phyloP scores from a whole-genome alignment of 2,888 invertebrate genomes.

The Tipula confusa region DNA sequence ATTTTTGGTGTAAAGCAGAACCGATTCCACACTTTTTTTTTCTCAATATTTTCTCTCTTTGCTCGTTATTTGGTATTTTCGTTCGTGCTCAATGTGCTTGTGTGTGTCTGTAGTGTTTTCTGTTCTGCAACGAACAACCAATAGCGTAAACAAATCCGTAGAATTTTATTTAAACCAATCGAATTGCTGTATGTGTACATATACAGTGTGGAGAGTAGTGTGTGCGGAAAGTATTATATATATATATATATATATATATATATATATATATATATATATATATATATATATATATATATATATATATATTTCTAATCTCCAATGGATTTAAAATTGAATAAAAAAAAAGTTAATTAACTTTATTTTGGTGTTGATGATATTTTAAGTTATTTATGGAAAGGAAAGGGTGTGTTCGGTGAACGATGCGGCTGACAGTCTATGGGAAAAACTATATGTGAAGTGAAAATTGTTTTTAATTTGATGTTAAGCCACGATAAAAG shows the following conservation, averaged over 20 bases:
- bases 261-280: too few relatives aligned
- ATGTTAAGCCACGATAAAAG: background rate
- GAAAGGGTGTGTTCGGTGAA: background rate
- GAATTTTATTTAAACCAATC: conserved; percentile 12
- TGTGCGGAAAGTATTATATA: background rate
- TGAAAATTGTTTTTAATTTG: background rate
- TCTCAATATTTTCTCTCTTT: background rate
- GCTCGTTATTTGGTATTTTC: background rate
- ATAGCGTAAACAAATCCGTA: conserved; percentile 25
- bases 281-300: background rate
- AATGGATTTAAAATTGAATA: conserved; percentile 3
- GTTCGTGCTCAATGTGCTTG: background rate
- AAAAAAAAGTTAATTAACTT: background rate
- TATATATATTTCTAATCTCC: background rate
- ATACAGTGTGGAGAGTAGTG: background rate
- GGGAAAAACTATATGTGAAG: background rate
- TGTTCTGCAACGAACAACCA: conserved; percentile 3
- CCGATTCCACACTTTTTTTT: background rate
- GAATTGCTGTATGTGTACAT: background rate
- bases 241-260: background rate
- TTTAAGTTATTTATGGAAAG: too few relatives aligned
- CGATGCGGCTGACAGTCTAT: background rate
- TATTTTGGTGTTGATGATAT: background rate
- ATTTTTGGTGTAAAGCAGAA: too few relatives aligned
- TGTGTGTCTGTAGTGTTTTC: background rate